Percentiles rank a stretch among this genome's conserved stretches.
Evolutionary conservation across 2,888 invertebrate species (phyloP).

Genomic region (Anthoptus insignis): DNA sequence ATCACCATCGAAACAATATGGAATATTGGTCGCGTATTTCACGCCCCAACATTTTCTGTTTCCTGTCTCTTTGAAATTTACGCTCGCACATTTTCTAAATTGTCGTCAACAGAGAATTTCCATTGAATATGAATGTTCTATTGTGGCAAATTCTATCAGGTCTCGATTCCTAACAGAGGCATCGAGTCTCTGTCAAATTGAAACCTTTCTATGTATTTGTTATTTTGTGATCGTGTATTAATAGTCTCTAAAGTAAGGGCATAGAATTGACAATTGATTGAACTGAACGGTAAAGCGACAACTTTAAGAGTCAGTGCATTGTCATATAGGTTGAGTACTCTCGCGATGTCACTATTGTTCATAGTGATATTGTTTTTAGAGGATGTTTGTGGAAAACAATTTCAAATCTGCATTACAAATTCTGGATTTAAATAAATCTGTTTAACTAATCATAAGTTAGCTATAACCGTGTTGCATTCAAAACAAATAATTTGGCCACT

Average conservation of each 20-base stretch:
- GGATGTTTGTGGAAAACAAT: conserved; percentile 6
- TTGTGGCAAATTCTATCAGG: conserved; percentile 25
- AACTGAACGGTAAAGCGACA: background rate
- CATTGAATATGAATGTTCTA: conserved; percentile 28
- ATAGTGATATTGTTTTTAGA: conserved; percentile 21
- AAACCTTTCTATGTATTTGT: conserved; percentile 20
- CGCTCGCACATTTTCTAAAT: conserved; percentile 32
- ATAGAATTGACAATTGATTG: conserved; percentile 16
- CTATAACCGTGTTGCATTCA: background rate
- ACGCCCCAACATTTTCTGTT: conserved; percentile 12
- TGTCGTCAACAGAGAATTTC: conserved; percentile 27
- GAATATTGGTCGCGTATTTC: conserved; percentile 24
- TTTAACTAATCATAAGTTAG: background rate
- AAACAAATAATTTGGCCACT: too few species aligned
- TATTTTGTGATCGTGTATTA: conserved; percentile 6
- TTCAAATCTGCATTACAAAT: background rate
- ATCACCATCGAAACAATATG: conserved; percentile 19
- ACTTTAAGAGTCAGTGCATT: conserved; percentile 5
- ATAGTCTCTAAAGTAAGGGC: background rate
- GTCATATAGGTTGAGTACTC: conserved; percentile 21
- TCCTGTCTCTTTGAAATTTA: conserved; percentile 27
- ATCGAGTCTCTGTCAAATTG: conserved; percentile 21
- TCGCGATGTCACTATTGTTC: conserved; percentile 14
- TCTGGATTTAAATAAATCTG: background rate
- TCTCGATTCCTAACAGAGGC: conserved; percentile 19